Percentiles rank a stretch among this genome's conserved stretches.
phyloP scores from a whole-genome alignment of 2,113 vertebrate genomes.

The Paraplagusia blochii region DNA sequence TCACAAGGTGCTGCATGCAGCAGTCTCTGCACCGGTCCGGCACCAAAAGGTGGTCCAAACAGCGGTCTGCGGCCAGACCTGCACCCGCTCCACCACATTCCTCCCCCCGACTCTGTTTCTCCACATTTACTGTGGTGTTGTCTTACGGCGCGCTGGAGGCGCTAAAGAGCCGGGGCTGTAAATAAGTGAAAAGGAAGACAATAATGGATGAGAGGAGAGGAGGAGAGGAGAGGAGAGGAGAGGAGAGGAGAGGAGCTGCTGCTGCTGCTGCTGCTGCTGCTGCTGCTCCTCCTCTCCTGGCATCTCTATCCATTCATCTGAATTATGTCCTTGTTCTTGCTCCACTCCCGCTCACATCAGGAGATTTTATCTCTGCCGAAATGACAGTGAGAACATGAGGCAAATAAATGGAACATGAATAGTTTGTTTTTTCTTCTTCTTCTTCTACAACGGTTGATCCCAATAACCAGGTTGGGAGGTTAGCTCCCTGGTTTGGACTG shows the following conservation, averaged over 20 bases:
- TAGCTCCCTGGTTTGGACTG: too few relatives aligned
- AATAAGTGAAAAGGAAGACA: conserved; percentile 24
- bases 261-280: not conserved
- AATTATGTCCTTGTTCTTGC: conserved; percentile 40
- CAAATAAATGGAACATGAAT: too few relatives aligned
- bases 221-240: conserved; percentile 15
- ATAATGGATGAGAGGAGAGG: conserved; percentile 12
- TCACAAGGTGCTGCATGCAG: conserved; percentile 71
- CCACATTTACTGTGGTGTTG: not conserved
- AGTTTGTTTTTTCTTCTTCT: too few relatives aligned
- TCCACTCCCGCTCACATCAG: conserved; percentile 37
- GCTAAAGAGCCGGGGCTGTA: conserved; percentile 32
- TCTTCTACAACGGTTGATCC: too few relatives aligned
- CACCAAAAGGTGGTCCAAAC: conserved; percentile 52
- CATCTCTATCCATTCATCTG: conserved; percentile 37
- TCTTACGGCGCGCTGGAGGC: conserved; percentile 5
- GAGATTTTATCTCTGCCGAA: conserved; percentile 24
- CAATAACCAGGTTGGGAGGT: too few relatives aligned
- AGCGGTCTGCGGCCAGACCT: conserved; percentile 33
- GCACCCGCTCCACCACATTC: conserved; percentile 10
- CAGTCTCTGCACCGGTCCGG: conserved; percentile 53
- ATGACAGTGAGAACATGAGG: not conserved
- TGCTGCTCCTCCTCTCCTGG: conserved; percentile 8
- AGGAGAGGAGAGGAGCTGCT: conserved; percentile 4
- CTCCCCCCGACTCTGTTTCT: conserved; percentile 5